Base-by-base conservation (phyloP, 2,888 invertebrate species). In the Spicauda simplicius region DNA sequence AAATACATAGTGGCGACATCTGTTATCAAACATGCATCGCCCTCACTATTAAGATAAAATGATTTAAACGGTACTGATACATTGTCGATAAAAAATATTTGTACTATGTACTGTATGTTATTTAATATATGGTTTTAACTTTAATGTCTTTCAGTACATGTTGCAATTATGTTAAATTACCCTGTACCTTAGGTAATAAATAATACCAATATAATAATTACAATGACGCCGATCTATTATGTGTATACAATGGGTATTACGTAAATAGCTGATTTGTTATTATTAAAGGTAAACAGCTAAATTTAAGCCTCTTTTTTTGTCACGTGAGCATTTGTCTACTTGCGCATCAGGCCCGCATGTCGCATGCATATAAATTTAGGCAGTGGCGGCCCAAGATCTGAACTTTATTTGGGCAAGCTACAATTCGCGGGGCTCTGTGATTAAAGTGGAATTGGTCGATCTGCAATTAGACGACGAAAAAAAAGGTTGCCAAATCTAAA, bases 91-190 rank as follows among this genome's bases (percentile, higher is more conserved):
- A 5, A 25, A 4, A 25, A 25, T 25, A 25, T 25, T 25, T 25
- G 25, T 25, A 25, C 25, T 25, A 25, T 25, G 25, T 50, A 62
- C 41, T 14, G 20, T 54, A 33, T 55, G 0, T 16, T 33, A 10
- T 33, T 55, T 33, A 25, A 30, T 45, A n/a, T 33, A 45, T 11
- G n/a, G 19, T 7, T 52, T 53, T 52, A 20, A 54, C 12, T 2
- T 55, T 25, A 62, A 25, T 62, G 54, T 16, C 0, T 54, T 58
- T 58, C 7, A 58, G 20, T 58, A 45, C 45, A 20, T 58, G 8
- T 25, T 20, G n/a, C 7, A 59, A 59, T 59, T 5, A 45, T n/a
- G 5, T 37, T n/a, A n/a, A 14, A 45, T 45, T n/a, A n/a, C 45
- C 45, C 11, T n/a, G n/a, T n/a, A 45, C n/a, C n/a, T 45, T n/a